Evolutionary conservation across 2,888 invertebrate species (phyloP).

Genomic region (Gerris lacustris): DNA sequence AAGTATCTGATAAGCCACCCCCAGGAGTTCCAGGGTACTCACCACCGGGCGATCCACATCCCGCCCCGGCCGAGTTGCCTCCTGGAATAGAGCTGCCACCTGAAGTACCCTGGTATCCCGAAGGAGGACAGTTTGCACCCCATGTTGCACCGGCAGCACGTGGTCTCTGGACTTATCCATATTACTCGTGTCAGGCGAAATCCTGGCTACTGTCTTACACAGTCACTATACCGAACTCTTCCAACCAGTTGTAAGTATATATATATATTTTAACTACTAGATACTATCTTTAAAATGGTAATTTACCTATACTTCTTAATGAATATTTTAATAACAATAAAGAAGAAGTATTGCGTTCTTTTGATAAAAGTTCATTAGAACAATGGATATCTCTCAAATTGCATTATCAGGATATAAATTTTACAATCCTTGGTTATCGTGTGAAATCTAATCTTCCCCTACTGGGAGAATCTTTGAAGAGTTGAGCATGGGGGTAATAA

Average conservation of each 20-base stretch:
- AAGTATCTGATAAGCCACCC: slow-evolving; percentile 33
- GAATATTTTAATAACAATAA: too few species aligned
- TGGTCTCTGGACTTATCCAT: slow-evolving; percentile 83
- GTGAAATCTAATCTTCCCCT: too few species aligned
- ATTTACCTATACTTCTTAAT: too few species aligned
- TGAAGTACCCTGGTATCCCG: slow-evolving; percentile 7
- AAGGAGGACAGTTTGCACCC: background rate
- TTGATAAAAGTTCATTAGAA: too few species aligned
- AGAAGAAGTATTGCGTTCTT: too few species aligned
- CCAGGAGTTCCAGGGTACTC: background rate
- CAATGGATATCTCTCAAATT: too few species aligned
- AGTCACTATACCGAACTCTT: slow-evolving; percentile 48
- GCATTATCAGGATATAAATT: too few species aligned
- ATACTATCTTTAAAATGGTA: background rate
- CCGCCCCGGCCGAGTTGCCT: slow-evolving; percentile 49
- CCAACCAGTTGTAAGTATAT: slow-evolving; percentile 40
- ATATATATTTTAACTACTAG: background rate
- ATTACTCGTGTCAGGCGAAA: slow-evolving; percentile 65
- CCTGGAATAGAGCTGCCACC: slow-evolving; percentile 45
- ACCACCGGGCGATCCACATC: slow-evolving; percentile 45
- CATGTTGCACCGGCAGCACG: slow-evolving; percentile 49
- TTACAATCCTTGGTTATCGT: too few species aligned
- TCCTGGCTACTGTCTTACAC: slow-evolving; percentile 80
- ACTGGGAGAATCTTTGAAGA: too few species aligned
- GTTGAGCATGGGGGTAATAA: too few species aligned